A percentile compares a stretch with the other conserved stretches of the same genome.
phyloP scores from a whole-genome alignment of 1,140 invertebrate genomes.

The Gyrodactylus bullatarudis region DNA sequence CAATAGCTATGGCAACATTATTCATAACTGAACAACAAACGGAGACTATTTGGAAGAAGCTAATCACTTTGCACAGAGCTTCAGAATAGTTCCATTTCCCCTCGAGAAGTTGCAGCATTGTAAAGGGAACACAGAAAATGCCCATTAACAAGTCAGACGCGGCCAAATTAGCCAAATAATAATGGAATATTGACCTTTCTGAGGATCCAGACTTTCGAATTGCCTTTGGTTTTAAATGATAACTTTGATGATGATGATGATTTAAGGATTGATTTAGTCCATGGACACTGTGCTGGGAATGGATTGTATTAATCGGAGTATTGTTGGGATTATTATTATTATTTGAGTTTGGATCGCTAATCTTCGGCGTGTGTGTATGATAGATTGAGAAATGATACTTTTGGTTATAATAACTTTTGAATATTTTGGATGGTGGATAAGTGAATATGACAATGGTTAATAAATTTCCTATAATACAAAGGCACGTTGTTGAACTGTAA shows the following conservation, averaged over 20 bases:
- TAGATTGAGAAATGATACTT: too few relatives aligned
- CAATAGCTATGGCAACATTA: background rate
- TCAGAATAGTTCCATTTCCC: background rate
- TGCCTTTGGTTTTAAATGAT: too few relatives aligned
- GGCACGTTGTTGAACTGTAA: slow-evolving; percentile 13
- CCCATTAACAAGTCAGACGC: background rate
- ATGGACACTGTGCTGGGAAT: background rate
- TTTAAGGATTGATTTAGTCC: too few relatives aligned
- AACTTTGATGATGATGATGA: too few relatives aligned
- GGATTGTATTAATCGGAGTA: background rate
- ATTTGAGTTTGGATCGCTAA: background rate
- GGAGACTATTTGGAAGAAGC: background rate
- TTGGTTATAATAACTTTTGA: too few relatives aligned
- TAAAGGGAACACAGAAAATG: background rate
- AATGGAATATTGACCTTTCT: background rate
- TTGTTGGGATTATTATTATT: background rate
- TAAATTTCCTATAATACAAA: slow-evolving; percentile 10
- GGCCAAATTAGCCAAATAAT: background rate
- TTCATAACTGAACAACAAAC: background rate
- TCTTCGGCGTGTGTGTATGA: too few relatives aligned
- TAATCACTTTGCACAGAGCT: background rate
- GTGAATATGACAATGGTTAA: background rate
- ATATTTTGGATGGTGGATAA: background rate
- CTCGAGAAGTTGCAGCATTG: background rate
- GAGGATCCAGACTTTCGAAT: background rate